A percentile compares a stretch with the other conserved stretches of the same genome.
phyloP scores from a whole-genome alignment of 1,140 invertebrate genomes.

The Drosophila santomea region DNA sequence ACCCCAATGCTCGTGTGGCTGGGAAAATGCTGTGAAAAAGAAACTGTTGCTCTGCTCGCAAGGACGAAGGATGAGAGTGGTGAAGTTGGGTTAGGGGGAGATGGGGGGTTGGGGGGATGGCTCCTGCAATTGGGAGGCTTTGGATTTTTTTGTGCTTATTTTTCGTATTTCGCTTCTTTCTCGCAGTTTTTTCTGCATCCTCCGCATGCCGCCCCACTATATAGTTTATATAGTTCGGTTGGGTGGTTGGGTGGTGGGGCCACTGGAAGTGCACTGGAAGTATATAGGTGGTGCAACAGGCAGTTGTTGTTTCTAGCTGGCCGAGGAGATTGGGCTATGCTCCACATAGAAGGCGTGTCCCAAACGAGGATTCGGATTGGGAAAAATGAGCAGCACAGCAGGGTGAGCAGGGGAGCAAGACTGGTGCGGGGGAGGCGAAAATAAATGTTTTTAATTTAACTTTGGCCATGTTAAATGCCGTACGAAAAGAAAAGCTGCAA shows the following conservation, averaged over 20 bases:
- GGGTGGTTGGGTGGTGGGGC: not conserved
- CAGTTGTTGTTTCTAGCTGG: constrained; percentile 67
- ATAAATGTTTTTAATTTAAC: constrained; percentile 81
- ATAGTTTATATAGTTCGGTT: constrained; percentile 27
- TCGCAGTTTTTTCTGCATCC: constrained; percentile 55
- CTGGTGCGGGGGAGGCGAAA: constrained; percentile 3
- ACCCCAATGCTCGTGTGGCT: constrained; percentile 6
- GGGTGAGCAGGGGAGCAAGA: not conserved
- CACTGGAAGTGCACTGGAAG: constrained; percentile 48
- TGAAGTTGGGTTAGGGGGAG: no score
- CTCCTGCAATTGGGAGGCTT: constrained; percentile 50
- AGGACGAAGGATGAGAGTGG: not conserved
- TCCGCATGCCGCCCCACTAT: constrained; percentile 49
- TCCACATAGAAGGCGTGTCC: constrained; percentile 57
- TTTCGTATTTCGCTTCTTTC: constrained; percentile 52
- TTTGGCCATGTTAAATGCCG: constrained; percentile 50
- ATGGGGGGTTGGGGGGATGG: not conserved
- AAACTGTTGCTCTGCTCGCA: constrained; percentile 68
- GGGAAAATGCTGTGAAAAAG: constrained; percentile 56
- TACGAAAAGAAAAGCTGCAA: not conserved
- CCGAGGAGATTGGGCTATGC: constrained; percentile 39
- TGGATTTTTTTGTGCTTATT: constrained; percentile 56
- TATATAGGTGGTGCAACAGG: constrained; percentile 73
- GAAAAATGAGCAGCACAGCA: constrained; percentile 1
- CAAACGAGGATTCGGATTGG: constrained; percentile 27